Conservation (phyloP, 2,797 vertebrate genomes). For the Mionectes olivaceus region DNA sequence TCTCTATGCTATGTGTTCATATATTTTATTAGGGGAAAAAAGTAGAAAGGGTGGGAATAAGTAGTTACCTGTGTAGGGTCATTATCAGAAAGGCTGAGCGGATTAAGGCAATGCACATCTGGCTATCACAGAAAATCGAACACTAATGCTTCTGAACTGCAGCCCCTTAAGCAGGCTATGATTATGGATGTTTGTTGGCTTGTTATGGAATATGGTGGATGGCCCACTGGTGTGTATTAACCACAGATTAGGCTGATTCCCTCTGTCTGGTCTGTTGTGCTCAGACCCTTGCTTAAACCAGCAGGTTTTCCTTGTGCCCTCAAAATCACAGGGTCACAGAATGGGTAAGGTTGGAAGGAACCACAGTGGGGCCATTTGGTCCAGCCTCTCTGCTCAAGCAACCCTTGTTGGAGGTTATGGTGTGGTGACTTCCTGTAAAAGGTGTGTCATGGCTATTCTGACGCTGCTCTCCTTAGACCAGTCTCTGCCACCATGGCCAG, state of each 20-base stretch:
- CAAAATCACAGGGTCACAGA: not conserved
- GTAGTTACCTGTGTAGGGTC: slow-evolving; percentile 4
- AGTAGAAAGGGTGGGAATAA: slow-evolving; percentile 36
- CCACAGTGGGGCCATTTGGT: not conserved
- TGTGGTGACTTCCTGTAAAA: not conserved
- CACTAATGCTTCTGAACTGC: not conserved
- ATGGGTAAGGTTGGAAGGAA: not conserved
- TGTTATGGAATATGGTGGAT: not conserved
- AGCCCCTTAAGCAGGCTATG: not conserved
- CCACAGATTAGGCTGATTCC: not conserved
- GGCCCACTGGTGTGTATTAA: not conserved
- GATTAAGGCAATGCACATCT: slow-evolving; percentile 24
- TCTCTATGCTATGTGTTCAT: slow-evolving; percentile 75
- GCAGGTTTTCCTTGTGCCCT: not conserved
- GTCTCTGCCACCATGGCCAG: not conserved
- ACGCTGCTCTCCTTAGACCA: not conserved
- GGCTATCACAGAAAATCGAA: not conserved
- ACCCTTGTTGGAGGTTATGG: not conserved
- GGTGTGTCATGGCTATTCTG: not conserved
- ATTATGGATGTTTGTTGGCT: not conserved
- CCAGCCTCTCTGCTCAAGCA: not conserved
- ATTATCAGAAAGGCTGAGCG: slow-evolving; percentile 32
- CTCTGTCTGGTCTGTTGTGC: not conserved
- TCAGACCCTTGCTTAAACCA: not conserved
- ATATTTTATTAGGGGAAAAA: slow-evolving; percentile 61